Evolutionary conservation across 2,113 vertebrate genomes (phyloP).

Genomic region (Rhodinocichla rosea): DNA sequence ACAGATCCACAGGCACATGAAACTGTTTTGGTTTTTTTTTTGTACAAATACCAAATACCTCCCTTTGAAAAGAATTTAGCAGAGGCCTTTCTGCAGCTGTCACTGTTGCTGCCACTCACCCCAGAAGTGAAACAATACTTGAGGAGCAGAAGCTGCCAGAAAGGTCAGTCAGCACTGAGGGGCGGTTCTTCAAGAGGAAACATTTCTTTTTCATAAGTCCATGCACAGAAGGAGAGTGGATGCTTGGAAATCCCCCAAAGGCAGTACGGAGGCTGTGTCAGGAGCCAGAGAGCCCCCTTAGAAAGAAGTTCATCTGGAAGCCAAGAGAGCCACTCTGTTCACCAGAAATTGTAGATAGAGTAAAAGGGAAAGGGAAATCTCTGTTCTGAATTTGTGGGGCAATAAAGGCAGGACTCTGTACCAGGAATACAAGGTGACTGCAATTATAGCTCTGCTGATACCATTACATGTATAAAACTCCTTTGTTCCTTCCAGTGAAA

Average conservation of each 20-base stretch:
- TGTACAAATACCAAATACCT: neutral
- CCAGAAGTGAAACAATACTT: neutral
- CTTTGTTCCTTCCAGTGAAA: neutral
- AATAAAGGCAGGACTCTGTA: slow-evolving; percentile 52
- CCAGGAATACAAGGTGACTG: neutral
- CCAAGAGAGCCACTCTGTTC: neutral
- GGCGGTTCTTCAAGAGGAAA: neutral
- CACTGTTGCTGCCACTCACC: neutral
- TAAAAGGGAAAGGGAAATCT: neutral
- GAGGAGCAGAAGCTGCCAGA: neutral
- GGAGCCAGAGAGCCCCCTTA: neutral
- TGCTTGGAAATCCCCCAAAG: neutral
- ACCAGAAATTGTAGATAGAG: neutral
- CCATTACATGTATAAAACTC: neutral
- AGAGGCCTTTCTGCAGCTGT: neutral
- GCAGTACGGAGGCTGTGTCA: neutral
- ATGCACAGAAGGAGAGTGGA: neutral
- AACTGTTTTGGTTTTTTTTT: neutral
- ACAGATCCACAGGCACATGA: neutral
- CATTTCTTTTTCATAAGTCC: neutral
- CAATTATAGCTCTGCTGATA: neutral
- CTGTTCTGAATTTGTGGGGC: neutral
- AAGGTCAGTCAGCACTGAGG: neutral
- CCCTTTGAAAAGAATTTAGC: neutral
- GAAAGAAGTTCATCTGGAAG: neutral